A percentile compares a stretch with the other conserved stretches of the same genome.
phyloP scores from a whole-genome alignment of 2,797 vertebrate genomes.

The Cyclura pinguis region DNA sequence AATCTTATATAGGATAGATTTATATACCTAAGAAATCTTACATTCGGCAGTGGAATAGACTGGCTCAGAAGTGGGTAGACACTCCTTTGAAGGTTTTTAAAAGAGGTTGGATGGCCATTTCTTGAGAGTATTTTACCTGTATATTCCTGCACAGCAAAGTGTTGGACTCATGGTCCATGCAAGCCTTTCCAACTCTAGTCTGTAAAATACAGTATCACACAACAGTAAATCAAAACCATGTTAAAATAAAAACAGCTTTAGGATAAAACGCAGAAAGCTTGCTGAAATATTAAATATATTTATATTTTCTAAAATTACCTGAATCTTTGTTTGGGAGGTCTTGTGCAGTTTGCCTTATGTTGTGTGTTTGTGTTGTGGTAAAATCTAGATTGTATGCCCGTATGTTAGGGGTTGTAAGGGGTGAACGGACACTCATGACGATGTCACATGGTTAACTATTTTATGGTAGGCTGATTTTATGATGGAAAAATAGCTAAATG shows the following conservation, averaged over 20 bases:
- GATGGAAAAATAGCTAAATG: conserved; percentile 44
- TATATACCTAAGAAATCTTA: too few species aligned
- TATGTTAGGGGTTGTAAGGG: background rate
- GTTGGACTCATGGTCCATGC: too few species aligned
- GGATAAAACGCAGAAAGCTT: background rate
- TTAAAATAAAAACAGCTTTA: background rate
- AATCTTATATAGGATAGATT: background rate
- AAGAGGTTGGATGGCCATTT: too few species aligned
- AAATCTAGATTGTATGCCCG: background rate
- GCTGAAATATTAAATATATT: background rate
- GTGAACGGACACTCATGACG: background rate
- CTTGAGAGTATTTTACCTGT: too few species aligned
- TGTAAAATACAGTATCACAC: background rate
- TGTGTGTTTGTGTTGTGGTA: background rate
- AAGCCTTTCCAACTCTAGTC: background rate
- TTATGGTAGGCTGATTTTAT: conserved; percentile 30
- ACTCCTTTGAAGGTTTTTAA: too few species aligned
- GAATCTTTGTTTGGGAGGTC: background rate
- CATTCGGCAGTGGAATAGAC: background rate
- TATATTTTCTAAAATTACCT: background rate
- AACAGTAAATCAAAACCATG: background rate
- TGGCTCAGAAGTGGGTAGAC: too few species aligned
- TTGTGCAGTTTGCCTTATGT: background rate
- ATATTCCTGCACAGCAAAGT: too few species aligned
- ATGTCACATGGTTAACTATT: background rate